Conservation (phyloP, 1,140 invertebrate species). For the Orchestia grillus region DNA sequence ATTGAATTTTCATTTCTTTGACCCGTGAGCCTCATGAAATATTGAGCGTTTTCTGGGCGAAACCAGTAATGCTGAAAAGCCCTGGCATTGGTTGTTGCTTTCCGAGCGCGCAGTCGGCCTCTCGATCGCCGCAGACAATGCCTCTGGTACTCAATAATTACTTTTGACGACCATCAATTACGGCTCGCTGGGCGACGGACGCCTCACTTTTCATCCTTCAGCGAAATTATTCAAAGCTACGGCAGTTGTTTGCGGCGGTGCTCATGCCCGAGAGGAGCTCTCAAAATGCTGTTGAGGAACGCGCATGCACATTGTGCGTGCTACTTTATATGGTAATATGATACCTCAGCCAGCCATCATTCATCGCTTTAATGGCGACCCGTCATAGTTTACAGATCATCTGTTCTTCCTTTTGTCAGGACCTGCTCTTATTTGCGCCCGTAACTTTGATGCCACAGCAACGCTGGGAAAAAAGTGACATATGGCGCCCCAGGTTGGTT, state of each 20-base stretch:
- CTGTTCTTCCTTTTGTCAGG: constrained; percentile 50
- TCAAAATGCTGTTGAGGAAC: constrained; percentile 12
- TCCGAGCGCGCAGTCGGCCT: not conserved
- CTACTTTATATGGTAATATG: constrained; percentile 57
- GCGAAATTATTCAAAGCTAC: constrained; percentile 12
- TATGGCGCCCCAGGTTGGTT: not conserved
- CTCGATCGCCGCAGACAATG: not conserved
- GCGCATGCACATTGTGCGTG: constrained; percentile 50
- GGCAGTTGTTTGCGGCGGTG: not conserved
- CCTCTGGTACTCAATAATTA: constrained; percentile 19
- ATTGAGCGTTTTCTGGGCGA: not conserved
- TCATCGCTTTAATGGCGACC: constrained; percentile 46
- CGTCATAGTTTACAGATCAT: constrained; percentile 56
- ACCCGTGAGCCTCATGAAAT: not conserved
- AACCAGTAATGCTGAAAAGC: not conserved
- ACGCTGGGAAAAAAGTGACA: constrained; percentile 30
- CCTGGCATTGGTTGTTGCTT: not conserved
- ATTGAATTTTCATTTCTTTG: not conserved
- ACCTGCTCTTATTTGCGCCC: constrained; percentile 53
- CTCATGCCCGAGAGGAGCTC: not conserved
- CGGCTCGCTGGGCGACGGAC: not conserved
- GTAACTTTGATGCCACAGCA: constrained; percentile 30
- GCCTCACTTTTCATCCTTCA: constrained; percentile 5
- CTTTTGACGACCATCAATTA: constrained; percentile 34
- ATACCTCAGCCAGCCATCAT: constrained; percentile 41